Conservation (phyloP, 2,113 vertebrate species). For the Syrrhaptes paradoxus region DNA sequence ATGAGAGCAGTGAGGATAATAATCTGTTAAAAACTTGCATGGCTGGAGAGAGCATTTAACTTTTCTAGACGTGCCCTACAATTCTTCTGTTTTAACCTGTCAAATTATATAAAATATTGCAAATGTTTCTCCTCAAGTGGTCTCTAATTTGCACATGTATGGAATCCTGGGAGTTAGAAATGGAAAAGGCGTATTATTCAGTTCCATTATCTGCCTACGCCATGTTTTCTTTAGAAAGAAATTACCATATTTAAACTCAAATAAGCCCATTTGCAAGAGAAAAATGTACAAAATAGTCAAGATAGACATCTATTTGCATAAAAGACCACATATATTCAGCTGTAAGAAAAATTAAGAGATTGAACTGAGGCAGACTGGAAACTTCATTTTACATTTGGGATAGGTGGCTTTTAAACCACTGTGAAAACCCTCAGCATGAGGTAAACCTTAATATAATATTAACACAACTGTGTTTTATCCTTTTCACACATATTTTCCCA, state of each 20-base stretch:
- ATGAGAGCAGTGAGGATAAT: neutral
- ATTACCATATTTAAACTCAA: conserved; percentile 4
- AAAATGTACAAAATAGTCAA: neutral
- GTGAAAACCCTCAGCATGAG: neutral
- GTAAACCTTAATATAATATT: neutral
- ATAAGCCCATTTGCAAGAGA: neutral
- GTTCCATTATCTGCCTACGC: neutral
- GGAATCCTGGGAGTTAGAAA: conserved; percentile 1
- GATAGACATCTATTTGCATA: conserved; percentile 20
- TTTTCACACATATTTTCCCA: neutral
- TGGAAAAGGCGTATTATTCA: neutral
- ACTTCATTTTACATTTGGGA: neutral
- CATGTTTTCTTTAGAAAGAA: conserved; percentile 27
- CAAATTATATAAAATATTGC: conserved; percentile 15
- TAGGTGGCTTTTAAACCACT: neutral
- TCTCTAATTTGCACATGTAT: conserved; percentile 40
- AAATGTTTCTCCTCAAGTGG: conserved; percentile 11
- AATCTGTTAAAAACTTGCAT: neutral
- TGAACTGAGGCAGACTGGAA: neutral
- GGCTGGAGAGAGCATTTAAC: neutral
- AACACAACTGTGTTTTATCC: neutral
- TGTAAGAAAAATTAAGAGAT: neutral
- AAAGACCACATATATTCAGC: neutral
- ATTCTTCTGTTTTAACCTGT: neutral
- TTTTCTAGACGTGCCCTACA: neutral